Evolutionary conservation across 1,140 invertebrate genomes (phyloP).

Genomic region (Pararge aegeria): DNA sequence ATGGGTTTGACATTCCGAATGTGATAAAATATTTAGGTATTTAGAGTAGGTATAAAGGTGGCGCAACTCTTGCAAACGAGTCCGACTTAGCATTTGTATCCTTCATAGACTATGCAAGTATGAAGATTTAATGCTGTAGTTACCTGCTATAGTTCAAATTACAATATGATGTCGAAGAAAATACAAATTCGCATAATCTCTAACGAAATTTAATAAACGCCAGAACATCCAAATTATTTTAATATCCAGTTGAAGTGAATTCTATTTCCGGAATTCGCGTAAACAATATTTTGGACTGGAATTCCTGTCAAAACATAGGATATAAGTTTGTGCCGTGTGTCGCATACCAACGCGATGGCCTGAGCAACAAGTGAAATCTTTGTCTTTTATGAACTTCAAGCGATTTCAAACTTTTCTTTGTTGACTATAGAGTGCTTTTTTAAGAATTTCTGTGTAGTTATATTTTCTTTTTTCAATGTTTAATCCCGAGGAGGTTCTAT

Average conservation of each 20-base stretch:
- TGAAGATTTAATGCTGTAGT: too few relatives aligned
- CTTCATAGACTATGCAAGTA: too few relatives aligned
- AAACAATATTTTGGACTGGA: conserved; percentile 25
- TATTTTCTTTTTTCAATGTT: not conserved
- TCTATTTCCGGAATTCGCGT: conserved; percentile 22
- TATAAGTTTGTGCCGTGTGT: conserved; percentile 33
- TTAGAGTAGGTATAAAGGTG: too few relatives aligned
- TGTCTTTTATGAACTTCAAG: conserved; percentile 25
- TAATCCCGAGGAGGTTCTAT: not conserved
- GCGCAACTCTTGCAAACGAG: too few relatives aligned
- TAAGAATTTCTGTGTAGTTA: too few relatives aligned
- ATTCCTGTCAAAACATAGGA: conserved; percentile 28
- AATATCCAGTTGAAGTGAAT: conserved; percentile 6
- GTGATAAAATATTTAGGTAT: too few relatives aligned
- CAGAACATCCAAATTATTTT: not conserved
- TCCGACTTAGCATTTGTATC: too few relatives aligned
- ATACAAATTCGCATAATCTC: not conserved
- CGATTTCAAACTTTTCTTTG: conserved; percentile 14
- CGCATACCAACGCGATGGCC: conserved; percentile 35
- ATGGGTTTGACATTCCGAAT: too few relatives aligned
- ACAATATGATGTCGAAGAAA: not conserved
- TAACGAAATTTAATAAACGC: conserved; percentile 11
- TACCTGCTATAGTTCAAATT: not conserved
- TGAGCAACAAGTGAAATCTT: conserved; percentile 46
- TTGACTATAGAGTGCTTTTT: conserved; percentile 6